phyloP scores from a whole-genome alignment of 2,888 invertebrate species.

The Agonopterix heracliana region DNA sequence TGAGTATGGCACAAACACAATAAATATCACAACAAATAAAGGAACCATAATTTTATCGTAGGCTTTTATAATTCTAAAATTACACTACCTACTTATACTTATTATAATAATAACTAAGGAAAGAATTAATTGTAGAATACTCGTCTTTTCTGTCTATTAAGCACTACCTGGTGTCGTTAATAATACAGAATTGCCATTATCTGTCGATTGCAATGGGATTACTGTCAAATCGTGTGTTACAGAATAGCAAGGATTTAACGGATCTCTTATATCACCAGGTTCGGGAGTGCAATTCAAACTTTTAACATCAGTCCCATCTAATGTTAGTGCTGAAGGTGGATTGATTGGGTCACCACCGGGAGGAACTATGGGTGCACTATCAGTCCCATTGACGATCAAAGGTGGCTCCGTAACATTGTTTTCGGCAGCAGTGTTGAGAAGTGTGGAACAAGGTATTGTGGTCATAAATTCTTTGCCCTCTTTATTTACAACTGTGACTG shows the following conservation, averaged over 20 bases:
- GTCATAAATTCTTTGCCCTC: conserved; percentile 60
- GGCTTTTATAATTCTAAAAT: no score
- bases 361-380: conserved; percentile 7
- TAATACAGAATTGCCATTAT: conserved; percentile 11
- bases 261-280: conserved; percentile 49
- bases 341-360: conserved; percentile 17
- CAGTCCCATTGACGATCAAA: conserved; percentile 22
- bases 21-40: no score
- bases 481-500: conserved; percentile 59
- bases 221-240: conserved; percentile 57
- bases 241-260: conserved; percentile 60
- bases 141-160: background rate
- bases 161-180: conserved; percentile 7
- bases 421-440: conserved; percentile 63
- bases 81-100: background rate
- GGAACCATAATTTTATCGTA: no score
- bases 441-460: conserved; percentile 65
- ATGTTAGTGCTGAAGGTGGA: conserved; percentile 35
- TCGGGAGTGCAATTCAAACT: conserved; percentile 41
- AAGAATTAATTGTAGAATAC: background rate
- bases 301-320: conserved; percentile 23
- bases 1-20: no score
- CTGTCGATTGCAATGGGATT: conserved; percentile 39
- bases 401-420: conserved; percentile 68
- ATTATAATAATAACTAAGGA: background rate